Base-by-base conservation (phyloP, 2,797 vertebrate genomes). In the Tapirus indicus region DNA sequence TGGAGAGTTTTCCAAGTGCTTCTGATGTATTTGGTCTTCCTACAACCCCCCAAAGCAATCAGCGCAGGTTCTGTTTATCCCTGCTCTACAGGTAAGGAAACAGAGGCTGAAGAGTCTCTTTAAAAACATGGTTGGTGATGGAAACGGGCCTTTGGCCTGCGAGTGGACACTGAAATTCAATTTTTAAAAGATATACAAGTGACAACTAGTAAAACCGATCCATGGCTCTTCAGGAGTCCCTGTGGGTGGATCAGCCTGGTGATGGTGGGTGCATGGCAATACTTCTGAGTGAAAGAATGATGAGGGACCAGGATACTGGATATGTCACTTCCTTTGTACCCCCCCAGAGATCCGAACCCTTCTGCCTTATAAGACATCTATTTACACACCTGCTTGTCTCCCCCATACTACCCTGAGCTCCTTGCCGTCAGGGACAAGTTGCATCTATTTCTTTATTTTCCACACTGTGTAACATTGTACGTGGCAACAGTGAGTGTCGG, bases 401-500 rank as follows among this genome's bases (percentile, higher is more conserved):
- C 21, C 41, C 11, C 38, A 1, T 0, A 4, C 1, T 9, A 49
- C 10, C 5, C 0, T 1, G 23, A 62, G 84, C 58, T 35, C 91
- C 74, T 25, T 20, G 41, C 18, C 60, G 49, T 47, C 1, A 0
- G 1, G 12, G 49, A 41, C 23, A 4, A 6, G 12, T n/a, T 64
- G 11, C 7, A 1, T 27, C 72, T 16, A 7, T 8, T 5, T 7
- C 47, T n/a, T 17, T 3, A 0, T n/a, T n/a, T 17, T 44, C 74
- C 35, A 3, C 56, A 4, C 41, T 7, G 1, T 0, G 3, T 2
- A 20, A 18, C 0, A 0, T 25, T 5, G 49, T 10, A 21, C 38
- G 44, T 49, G 54, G 44, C 32, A 1, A 4, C 44, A 1, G 32
- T 32, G 60, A 0, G 2, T 2, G 27, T 2, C 7, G 13, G 41